These are phyloP conservation scores for Kryphioiulus occultus DNA, from an alignment of 2,888 invertebrate species.

Conservation along the genomic window DNA sequence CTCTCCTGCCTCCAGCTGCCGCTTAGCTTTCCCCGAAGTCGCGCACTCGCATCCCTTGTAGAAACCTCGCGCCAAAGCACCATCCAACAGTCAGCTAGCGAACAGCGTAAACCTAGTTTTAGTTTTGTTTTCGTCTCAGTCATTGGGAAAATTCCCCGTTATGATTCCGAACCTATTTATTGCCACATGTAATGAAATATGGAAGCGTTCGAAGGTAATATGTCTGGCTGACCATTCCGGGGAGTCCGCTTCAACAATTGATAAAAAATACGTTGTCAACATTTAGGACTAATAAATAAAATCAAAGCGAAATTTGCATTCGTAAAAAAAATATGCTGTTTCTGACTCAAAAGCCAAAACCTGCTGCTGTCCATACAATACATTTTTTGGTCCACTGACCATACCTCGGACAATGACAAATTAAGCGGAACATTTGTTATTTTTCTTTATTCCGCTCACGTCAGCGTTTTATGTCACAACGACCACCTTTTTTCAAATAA, in stretches of 20 bases:
- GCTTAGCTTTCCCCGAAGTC: too few species aligned
- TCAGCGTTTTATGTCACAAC: background rate
- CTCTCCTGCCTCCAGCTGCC: too few species aligned
- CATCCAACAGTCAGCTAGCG: background rate
- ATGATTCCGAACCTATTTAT: background rate
- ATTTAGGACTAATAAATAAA: background rate
- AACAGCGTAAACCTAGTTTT: background rate
- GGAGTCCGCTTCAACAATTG: background rate
- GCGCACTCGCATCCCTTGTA: too few species aligned
- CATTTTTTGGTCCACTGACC: background rate
- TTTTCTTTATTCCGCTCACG: background rate
- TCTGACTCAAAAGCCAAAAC: background rate
- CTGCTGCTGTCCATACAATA: background rate
- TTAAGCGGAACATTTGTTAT: background rate
- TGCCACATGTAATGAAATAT: background rate
- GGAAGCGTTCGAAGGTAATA: background rate
- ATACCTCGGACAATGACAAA: slow-evolving; percentile 8
- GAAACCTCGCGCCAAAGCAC: too few species aligned
- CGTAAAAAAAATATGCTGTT: background rate
- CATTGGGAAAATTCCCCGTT: background rate
- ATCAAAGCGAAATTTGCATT: background rate
- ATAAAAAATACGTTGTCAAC: background rate
- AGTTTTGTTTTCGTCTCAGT: background rate
- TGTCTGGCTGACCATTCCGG: background rate
- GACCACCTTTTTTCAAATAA: slow-evolving; percentile 23